A percentile compares a stretch with the other conserved stretches of the same genome.
phyloP scores from a whole-genome alignment of 2,113 vertebrate genomes.

The Fregata magnificens region DNA sequence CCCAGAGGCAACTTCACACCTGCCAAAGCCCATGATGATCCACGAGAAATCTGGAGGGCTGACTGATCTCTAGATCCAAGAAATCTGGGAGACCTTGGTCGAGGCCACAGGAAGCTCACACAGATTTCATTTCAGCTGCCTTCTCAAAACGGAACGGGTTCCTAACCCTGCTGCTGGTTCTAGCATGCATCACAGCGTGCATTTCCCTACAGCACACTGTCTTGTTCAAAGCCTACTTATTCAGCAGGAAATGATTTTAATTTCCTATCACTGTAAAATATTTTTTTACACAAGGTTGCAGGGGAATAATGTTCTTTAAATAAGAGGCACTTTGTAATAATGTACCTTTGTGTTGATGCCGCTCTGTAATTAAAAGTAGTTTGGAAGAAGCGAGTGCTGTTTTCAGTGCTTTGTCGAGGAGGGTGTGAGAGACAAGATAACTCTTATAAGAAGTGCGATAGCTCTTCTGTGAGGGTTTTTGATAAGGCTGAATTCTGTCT shows the following conservation, averaged over 20 bases:
- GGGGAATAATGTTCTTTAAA: slow-evolving; percentile 5
- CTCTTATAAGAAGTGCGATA: neutral
- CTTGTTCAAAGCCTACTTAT: neutral
- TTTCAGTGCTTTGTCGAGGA: neutral
- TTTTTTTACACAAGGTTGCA: neutral
- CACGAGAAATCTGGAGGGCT: neutral
- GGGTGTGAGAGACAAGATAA: neutral
- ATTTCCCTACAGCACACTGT: neutral
- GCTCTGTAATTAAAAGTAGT: neutral
- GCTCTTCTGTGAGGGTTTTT: neutral
- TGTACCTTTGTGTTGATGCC: neutral
- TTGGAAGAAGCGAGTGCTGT: neutral
- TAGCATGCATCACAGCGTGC: neutral
- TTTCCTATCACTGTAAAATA: neutral
- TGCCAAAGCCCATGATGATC: neutral
- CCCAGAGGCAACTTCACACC: neutral
- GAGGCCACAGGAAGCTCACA: neutral
- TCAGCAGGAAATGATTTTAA: neutral
- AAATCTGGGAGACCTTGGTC: no score
- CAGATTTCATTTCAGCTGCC: neutral
- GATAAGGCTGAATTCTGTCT: neutral
- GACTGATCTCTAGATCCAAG: neutral
- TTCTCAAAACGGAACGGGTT: neutral
- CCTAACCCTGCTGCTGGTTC: neutral
- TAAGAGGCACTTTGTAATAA: neutral